Evolutionary conservation across 2,888 invertebrate genomes (phyloP).

Genomic region (Latrodectus elegans): DNA sequence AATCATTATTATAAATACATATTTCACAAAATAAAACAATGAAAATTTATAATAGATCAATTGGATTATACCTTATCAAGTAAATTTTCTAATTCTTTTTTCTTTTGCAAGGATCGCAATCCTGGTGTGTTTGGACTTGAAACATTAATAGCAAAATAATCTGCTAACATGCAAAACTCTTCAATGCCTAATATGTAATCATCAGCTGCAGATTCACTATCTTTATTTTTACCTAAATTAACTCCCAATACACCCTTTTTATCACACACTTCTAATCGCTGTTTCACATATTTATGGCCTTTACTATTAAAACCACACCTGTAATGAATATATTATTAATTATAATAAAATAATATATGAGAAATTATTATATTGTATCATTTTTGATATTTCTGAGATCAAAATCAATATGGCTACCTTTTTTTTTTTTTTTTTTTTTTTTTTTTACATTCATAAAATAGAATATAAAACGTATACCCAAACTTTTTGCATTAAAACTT

Average conservation of each 20-base stretch:
- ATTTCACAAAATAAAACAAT: too few species aligned
- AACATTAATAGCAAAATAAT: slow-evolving; percentile 97
- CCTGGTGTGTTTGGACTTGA: slow-evolving; percentile 98
- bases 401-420: too few species aligned
- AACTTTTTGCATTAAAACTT: too few species aligned
- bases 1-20: too few species aligned
- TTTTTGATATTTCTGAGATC: too few species aligned
- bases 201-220: slow-evolving; percentile 81
- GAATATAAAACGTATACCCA: too few species aligned
- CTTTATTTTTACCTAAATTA: slow-evolving; percentile 97
- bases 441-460: too few species aligned
- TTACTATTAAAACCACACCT: slow-evolving; percentile 96
- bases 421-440: too few species aligned
- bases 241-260: slow-evolving; percentile 84
- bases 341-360: slow-evolving; percentile 8
- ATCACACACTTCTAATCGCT: slow-evolving; percentile 75
- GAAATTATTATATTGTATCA: not conserved
- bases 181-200: slow-evolving; percentile 92
- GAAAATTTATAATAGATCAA: not conserved
- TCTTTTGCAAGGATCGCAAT: slow-evolving; percentile 86
- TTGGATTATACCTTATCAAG: slow-evolving; percentile 78
- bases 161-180: slow-evolving; percentile 85
- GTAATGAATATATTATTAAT: slow-evolving; percentile 67
- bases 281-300: slow-evolving; percentile 86
- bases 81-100: slow-evolving; percentile 83